Percentiles rank a stretch among this genome's conserved stretches.
These are phyloP conservation scores for Alentia gelatinosa DNA, from an alignment of 2,888 invertebrate genomes.

Conservation along the genomic window DNA sequence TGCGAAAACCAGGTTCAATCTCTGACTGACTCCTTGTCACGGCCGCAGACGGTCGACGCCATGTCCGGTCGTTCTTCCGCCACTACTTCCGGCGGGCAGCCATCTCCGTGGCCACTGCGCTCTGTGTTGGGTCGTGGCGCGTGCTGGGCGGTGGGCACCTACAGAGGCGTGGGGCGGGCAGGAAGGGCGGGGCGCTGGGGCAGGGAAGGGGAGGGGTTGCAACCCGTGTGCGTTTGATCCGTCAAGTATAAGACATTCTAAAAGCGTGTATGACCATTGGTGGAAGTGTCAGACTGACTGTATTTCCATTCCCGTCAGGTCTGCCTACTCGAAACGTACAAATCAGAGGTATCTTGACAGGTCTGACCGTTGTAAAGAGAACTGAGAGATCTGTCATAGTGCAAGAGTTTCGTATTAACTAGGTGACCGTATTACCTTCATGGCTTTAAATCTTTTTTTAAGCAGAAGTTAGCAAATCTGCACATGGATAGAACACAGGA, in stretches of 20 bases:
- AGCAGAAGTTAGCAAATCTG: no score
- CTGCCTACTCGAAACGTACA: no score
- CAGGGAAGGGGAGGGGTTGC: neutral
- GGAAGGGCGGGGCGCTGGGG: neutral
- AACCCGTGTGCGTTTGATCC: conserved; percentile 6
- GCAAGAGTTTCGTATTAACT: no score
- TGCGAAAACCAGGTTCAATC: no score
- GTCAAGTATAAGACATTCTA: neutral
- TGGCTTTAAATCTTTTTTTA: no score
- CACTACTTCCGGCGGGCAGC: neutral
- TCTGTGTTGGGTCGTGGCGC: neutral
- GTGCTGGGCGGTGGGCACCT: neutral
- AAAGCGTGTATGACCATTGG: neutral
- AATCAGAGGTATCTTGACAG: no score
- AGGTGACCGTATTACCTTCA: no score
- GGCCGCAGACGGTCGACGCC: neutral
- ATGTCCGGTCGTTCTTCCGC: neutral
- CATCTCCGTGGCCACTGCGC: neutral
- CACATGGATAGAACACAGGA: no score
- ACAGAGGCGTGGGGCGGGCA: neutral
- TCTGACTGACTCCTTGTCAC: neutral
- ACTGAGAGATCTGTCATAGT: no score
- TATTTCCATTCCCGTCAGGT: no score
- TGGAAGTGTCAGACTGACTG: neutral
- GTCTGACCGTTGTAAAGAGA: no score